Evolutionary conservation across 2,113 vertebrate species (phyloP), one percentile per base, ranked within the genome.

Genomic region (Cinclus cinclus): DNA sequence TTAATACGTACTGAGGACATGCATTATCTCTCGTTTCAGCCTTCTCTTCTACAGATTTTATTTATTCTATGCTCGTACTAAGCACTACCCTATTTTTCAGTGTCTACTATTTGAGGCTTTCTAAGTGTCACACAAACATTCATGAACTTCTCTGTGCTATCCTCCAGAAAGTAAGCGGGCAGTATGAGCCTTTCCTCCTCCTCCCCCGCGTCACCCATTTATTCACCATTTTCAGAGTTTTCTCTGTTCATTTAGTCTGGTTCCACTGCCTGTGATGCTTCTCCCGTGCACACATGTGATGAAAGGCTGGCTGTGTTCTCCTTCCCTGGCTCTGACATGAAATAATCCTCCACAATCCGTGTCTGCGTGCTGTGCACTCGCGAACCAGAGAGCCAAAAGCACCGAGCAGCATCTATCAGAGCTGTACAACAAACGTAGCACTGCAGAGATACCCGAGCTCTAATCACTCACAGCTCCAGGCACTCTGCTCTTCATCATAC

Each of bases 401-500:
- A 27, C 17, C 2, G 55, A 44, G 69, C 69, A 62, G 49, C 92
- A 13, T 59, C 24, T 42, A 10, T 6, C 44, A 39, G 67, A 14
- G 2, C 75, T 31, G n/a, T 42, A 39, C 71, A 44, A 47, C 56
- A 56, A 83, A 39, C 62, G 49, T 1, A 46, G 49, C 20, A 5
- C 75, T 59, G 80, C 94, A 42, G 85, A 87, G 87, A 78, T 25
- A 67, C 35, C 17, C 27, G 10, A 90, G 85, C 90, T 87, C 90
- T 64, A 47, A 92, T 90, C 62, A 53, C 33, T 50, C 30, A 9
- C 39, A 15, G 92, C 75, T 77, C 80, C 20, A 13, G 93, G 84
- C 93, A 35, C 85, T 87, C 86, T 31, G 58, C 67, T 91, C 91
- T 88, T 91, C 85, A 68, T 89, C 77, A 28, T 24, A 60, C 64